Evolutionary conservation across 2,888 invertebrate genomes (phyloP), one percentile per base, ranked within the genome.

Genomic region (Heteromurus nitidus): DNA sequence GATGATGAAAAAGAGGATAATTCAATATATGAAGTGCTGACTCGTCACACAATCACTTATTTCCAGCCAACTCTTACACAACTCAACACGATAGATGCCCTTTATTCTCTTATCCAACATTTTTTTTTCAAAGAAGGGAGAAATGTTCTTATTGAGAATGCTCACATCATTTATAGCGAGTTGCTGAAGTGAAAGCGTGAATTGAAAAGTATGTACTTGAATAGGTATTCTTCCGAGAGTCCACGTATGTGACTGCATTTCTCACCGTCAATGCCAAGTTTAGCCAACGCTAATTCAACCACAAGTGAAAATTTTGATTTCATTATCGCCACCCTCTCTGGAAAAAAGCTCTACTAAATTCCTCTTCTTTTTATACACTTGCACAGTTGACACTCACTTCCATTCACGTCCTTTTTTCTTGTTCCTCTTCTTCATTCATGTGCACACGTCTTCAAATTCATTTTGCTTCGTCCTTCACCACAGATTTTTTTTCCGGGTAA

Each of bases 11-110:
- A 20, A 62, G 36, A 65, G 31, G 60, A 76, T 76, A 76, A 76
- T 76, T 76, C 60, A 76, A 76, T 76, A 76, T 68, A 55, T 62
- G 24, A 55, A 76, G 76, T 76, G 76, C 76, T 76, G 76, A 68
- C 68, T 76, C 30, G 76, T 28, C 67, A 47, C 67, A 67, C 26
- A 67, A 47, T 55, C 75, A 75, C 75, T 75, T 75, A 44, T 75
- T 64, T 64, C 30, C 24, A 18, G 26, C 18, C 62, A 30, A 42
- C 22, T 36, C 55, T 24, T n/a, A n/a, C n/a, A n/a, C n/a, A n/a
- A n/a, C 22, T 64, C 22, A 36, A n/a, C 9, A n/a, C 2, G 18
- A 50, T 26, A 26, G 31, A 60, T 60, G n/a, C 31, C 60, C n/a
- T 28, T 60, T 50, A 24, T 58, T 58, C 26, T 50, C 16, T 50